Evolutionary conservation across 23 tunicate species (phyloP), one percentile per base, ranked within the genome.

Genomic region (Trididemnum nubilum): DNA sequence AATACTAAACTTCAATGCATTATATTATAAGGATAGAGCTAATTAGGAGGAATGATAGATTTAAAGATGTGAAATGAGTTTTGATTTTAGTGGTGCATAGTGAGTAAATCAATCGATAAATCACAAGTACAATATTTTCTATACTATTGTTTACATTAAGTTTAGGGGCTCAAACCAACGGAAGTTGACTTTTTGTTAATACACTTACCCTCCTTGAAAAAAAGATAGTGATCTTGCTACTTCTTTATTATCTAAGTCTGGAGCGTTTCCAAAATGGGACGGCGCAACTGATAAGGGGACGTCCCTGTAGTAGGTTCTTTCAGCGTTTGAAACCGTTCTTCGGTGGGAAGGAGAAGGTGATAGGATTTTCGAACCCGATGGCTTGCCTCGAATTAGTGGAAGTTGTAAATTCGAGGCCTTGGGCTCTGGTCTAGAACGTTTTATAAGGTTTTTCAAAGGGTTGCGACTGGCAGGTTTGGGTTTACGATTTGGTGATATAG

Each of bases 211-310:
- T 28, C 30, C 31, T 7, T 70, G 83, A 26, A 78, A 66, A 78
- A 85, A 60, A 2, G 90, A 85, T 35, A 35, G 50, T 21, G 90
- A 85, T 71, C 84, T 69, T 51, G 84, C 50, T 22, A 85, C 83
- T 1, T 78, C 76, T 26, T 44, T 50, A 76, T 52, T 85, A 30
- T 85, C 51, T 25, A 67, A 5, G 33, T 7, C 7, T 30, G 74
- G 38, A 2, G 38, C 9, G 7, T 67, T 67, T 67, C 74, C 38
- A 67, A 31, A 32, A 33, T 3, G 26, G 5, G 67, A 61, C 3
- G 38, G 74, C 38, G 26, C 7, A 63, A 21, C 23, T 15, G 69
- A 63, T 15, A 63, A 4, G 23, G 19, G 25, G 4, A 4, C 28
- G 28, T 63, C 69, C 7, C 69, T 15, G 29, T 4, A n/a, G 33